phyloP scores from a whole-genome alignment of 2,113 vertebrate genomes.

The Arizona elegans region DNA sequence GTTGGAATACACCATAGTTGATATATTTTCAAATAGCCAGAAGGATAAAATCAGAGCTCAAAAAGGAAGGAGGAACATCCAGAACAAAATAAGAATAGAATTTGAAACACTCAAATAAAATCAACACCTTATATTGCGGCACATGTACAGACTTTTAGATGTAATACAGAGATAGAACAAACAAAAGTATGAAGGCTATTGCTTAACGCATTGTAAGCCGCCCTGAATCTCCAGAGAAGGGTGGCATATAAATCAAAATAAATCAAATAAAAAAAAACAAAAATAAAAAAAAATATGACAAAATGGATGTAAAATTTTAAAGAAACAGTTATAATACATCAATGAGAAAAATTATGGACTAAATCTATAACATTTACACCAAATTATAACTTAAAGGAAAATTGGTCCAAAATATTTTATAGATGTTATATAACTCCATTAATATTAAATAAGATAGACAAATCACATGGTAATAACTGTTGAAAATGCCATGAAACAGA shows the following conservation, averaged over 20 bases:
- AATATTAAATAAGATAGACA: not conserved
- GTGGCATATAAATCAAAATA: too few species aligned
- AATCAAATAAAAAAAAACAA: too few species aligned
- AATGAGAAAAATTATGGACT: not conserved
- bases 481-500: not conserved
- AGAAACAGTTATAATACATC: not conserved
- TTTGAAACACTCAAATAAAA: not conserved
- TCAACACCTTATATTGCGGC: not conserved
- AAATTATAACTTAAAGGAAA: not conserved
- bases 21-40: not conserved
- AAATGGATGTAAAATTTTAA: not conserved
- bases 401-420: not conserved
- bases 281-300: not conserved
- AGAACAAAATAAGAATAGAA: not conserved
- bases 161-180: not conserved
- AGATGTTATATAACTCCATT: not conserved
- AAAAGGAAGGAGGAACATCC: not conserved
- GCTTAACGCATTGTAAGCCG: too few species aligned
- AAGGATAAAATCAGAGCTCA: not conserved
- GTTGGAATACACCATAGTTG: not conserved
- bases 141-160: not conserved
- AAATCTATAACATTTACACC: not conserved
- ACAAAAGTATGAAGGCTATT: not conserved
- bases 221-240: too few species aligned
- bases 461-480: not conserved